Evolutionary conservation across 2,797 vertebrate species (phyloP).

Genomic region (Cossypha niveicapilla): DNA sequence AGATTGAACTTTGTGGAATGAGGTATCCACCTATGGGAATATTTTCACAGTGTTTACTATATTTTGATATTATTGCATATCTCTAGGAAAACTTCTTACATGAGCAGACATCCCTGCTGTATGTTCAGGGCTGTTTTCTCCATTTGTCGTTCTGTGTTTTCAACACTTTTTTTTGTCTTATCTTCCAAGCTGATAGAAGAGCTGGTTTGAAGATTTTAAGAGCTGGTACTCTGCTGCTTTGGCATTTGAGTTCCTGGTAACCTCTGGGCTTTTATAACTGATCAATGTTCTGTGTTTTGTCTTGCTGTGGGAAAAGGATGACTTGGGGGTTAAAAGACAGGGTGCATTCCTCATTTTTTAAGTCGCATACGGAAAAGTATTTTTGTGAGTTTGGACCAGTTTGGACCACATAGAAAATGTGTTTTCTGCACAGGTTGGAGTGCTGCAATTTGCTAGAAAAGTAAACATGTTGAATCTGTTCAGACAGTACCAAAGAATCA

Average conservation of each 20-base stretch:
- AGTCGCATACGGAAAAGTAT: fast-evolving
- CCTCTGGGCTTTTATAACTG: not conserved
- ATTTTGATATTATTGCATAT: not conserved
- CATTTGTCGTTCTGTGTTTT: not conserved
- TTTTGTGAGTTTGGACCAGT: not conserved
- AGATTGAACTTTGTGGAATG: not conserved
- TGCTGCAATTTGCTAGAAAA: not conserved
- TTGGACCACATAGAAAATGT: not conserved
- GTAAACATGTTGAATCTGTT: not conserved
- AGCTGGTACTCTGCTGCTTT: not conserved
- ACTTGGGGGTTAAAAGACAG: not conserved
- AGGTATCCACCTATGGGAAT: not conserved
- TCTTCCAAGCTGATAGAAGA: not conserved
- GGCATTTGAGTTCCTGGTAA: not conserved
- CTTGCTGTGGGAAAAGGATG: not conserved
- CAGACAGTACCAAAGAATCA: not conserved
- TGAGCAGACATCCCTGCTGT: not conserved
- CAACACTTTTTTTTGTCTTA: not conserved
- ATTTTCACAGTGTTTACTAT: not conserved
- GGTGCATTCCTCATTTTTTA: not conserved
- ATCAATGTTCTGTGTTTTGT: not conserved
- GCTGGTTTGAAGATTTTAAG: not conserved
- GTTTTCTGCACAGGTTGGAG: not conserved
- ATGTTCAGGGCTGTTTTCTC: not conserved
- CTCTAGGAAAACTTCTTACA: not conserved